phyloP scores from a whole-genome alignment of 92 coral and sea anemone species.

The Umimayanthus chanpuru region DNA sequence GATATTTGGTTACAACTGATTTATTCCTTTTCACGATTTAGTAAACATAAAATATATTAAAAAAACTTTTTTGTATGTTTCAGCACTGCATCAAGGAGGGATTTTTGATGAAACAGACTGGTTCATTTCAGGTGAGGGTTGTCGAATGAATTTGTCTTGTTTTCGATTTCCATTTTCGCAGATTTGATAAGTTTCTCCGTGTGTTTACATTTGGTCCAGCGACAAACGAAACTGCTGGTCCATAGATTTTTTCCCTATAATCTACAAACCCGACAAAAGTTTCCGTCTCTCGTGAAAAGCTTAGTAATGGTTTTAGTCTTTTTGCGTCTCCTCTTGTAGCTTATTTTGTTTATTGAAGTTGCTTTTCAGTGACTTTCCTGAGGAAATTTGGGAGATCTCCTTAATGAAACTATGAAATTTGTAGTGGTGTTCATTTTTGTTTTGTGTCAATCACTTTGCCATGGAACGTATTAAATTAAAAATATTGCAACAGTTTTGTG shows the following conservation, averaged over 20 bases:
- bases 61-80: conserved; percentile 21
- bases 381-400: conserved; percentile 7
- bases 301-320: too few relatives aligned
- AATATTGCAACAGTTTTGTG: background rate
- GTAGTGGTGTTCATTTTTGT: background rate
- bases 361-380: background rate
- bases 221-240: background rate
- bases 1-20: background rate
- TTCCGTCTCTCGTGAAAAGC: background rate
- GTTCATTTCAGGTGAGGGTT: conserved; percentile 95
- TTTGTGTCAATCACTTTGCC: conserved; percentile 31
- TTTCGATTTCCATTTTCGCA: background rate
- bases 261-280: background rate
- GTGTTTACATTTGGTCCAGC: background rate
- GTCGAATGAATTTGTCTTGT: background rate
- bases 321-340: background rate
- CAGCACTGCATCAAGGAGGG: conserved; percentile 94
- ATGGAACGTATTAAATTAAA: background rate
- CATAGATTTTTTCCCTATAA: background rate
- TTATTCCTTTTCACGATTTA: background rate
- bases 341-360: background rate
- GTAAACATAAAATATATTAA: background rate
- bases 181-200: background rate
- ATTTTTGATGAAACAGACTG: conserved; percentile 89
- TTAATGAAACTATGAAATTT: background rate